These are phyloP conservation scores for Hiodon alosoides DNA, from an alignment of 2,113 vertebrate genomes.

Conservation along the genomic window DNA sequence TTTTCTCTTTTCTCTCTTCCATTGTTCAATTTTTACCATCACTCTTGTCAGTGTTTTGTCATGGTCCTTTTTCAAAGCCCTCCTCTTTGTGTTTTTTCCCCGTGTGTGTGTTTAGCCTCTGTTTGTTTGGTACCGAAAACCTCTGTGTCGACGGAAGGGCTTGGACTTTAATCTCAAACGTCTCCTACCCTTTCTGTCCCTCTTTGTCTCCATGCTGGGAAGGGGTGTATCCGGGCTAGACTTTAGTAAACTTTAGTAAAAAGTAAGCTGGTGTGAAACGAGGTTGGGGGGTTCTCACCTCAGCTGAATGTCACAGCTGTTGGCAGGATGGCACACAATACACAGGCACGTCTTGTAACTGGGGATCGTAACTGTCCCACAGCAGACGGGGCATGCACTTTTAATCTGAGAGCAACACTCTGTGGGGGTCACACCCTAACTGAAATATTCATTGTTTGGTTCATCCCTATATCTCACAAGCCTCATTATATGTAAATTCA, in stretches of 20 bases:
- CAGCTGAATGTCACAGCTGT: constrained; percentile 2
- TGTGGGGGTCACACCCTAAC: no score
- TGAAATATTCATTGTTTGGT: no score
- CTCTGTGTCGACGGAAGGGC: constrained; percentile 25
- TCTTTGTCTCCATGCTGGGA: background rate
- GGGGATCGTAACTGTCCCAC: no score
- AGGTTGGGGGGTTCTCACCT: background rate
- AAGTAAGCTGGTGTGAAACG: background rate
- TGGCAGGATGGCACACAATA: background rate
- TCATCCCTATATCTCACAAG: no score
- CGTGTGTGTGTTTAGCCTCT: constrained; percentile 25
- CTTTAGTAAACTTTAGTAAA: background rate
- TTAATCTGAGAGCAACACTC: no score
- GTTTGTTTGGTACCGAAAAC: constrained; percentile 30
- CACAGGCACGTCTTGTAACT: background rate
- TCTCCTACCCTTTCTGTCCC: background rate
- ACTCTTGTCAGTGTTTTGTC: background rate
- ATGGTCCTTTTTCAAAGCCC: background rate
- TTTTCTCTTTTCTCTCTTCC: background rate
- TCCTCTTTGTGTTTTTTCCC: background rate
- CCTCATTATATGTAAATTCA: no score
- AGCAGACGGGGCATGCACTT: no score
- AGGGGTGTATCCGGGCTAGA: background rate
- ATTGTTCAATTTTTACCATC: background rate
- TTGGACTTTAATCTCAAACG: constrained; percentile 35